Conservation (phyloP, 2,797 vertebrate species). For the Passerculus sandwichensis region DNA sequence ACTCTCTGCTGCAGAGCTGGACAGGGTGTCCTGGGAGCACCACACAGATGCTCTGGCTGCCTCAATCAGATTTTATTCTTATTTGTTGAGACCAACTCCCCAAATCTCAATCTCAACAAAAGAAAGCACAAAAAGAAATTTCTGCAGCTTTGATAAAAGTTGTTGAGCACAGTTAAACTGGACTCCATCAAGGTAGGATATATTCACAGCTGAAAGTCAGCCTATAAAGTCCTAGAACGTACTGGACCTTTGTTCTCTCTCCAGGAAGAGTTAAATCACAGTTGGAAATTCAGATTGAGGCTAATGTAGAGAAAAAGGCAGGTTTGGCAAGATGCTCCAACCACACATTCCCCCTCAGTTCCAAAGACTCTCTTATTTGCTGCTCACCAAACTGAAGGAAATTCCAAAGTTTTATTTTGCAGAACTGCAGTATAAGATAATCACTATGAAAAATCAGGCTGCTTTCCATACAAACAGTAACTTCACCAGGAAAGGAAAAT, state of each 20-base stretch:
- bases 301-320: not conserved
- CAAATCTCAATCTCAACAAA: not conserved
- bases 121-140: not conserved
- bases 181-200: not conserved
- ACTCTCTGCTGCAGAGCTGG: not conserved
- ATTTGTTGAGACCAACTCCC: not conserved
- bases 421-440: slow-evolving; percentile 32
- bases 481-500: slow-evolving; percentile 35
- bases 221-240: not conserved
- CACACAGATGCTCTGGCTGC: not conserved
- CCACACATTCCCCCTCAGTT: not conserved
- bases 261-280: not conserved
- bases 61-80: not conserved
- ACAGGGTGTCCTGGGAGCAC: not conserved
- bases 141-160: not conserved
- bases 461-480: slow-evolving; percentile 20
- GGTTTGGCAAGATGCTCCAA: slow-evolving; percentile 46
- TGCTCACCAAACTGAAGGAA: slow-evolving; percentile 61
- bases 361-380: slow-evolving; percentile 33
- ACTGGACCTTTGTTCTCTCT: not conserved
- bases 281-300: not conserved
- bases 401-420: slow-evolving; percentile 53
- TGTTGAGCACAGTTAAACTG: not conserved
- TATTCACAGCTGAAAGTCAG: not conserved
- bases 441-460: slow-evolving; percentile 51